These are phyloP conservation scores for Halcyon leucocephala DNA, from an alignment of 2,797 vertebrate genomes.

Conservation along the genomic window DNA sequence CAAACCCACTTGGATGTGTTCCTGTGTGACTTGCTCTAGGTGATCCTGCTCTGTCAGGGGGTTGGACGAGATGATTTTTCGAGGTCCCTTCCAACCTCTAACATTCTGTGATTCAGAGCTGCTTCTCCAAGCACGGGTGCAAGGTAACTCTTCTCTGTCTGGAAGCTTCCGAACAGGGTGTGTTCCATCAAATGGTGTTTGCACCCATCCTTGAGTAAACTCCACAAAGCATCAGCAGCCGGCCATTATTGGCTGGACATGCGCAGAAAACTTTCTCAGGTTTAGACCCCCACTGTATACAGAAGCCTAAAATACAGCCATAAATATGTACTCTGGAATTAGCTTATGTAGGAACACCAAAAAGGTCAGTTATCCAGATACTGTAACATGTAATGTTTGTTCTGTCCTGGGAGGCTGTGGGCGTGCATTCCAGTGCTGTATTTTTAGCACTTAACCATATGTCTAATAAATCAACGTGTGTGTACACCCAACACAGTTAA, in stretches of 20 bases:
- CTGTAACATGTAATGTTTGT: neutral
- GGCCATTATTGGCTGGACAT: neutral
- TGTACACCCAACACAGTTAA: neutral
- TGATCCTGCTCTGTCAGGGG: no score
- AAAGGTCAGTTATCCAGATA: neutral
- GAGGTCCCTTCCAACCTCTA: no score
- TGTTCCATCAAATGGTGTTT: neutral
- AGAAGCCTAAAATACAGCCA: neutral
- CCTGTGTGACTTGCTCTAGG: no score
- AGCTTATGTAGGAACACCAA: neutral
- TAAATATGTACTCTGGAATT: neutral
- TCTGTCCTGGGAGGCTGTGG: neutral
- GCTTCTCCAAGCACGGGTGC: rapidly evolving
- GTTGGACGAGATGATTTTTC: no score
- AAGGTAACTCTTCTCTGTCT: neutral
- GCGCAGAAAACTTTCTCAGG: neutral
- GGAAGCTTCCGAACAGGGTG: neutral
- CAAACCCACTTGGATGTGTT: no score
- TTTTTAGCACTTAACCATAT: neutral
- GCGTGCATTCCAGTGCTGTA: neutral
- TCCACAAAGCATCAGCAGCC: rapidly evolving
- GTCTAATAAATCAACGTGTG: neutral
- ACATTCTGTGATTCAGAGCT: no score
- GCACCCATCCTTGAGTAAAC: rapidly evolving
- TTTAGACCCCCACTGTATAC: neutral